phyloP scores from a whole-genome alignment of 92 coral and sea anemone genomes.

The Bergia sp. region DNA sequence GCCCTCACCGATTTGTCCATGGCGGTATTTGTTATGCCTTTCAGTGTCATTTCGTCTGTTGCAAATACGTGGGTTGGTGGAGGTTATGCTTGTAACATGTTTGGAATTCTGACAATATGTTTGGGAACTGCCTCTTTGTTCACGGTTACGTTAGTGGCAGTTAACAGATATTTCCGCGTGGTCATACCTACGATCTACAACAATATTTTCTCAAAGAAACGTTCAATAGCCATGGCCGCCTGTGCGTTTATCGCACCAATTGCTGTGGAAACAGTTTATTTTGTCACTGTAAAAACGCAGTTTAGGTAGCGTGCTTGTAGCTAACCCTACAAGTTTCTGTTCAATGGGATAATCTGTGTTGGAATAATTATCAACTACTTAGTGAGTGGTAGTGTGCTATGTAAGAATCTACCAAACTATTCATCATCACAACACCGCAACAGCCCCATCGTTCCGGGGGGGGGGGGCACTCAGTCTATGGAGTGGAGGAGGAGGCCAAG shows the following conservation, averaged over 20 bases:
- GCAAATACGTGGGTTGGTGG: background rate
- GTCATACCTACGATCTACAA: background rate
- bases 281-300: too few relatives aligned
- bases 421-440: background rate
- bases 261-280: background rate
- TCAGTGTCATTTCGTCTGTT: background rate
- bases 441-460: background rate
- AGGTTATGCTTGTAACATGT: background rate
- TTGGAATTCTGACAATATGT: background rate
- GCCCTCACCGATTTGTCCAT: background rate
- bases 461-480: background rate
- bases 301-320: background rate
- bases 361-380: background rate
- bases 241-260: background rate
- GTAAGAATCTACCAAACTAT: background rate
- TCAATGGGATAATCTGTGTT: background rate
- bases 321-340: too few relatives aligned
- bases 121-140: background rate
- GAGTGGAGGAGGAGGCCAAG: background rate
- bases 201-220: background rate
- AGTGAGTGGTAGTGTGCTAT: background rate
- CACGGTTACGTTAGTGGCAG: background rate
- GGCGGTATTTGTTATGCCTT: background rate
- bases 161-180: background rate
- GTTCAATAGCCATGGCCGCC: background rate